Percentiles rank a stretch among this genome's conserved stretches.
phyloP scores from a whole-genome alignment of 2,797 vertebrate species.

The Craterocephalus amniculus region DNA sequence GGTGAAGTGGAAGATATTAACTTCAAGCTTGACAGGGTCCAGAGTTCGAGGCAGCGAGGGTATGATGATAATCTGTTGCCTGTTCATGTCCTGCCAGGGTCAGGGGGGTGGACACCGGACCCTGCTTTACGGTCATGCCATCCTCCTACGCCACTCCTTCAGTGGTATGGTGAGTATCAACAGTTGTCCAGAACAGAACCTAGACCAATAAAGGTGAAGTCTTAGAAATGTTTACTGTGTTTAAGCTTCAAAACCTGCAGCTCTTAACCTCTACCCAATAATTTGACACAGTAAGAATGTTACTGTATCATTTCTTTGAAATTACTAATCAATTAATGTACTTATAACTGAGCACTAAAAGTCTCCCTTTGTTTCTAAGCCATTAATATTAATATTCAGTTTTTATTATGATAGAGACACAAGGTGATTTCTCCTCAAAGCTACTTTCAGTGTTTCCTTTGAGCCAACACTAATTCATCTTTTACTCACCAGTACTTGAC shows the following conservation, averaged over 20 bases:
- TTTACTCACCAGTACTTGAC: constrained; percentile 89
- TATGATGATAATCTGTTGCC: constrained; percentile 16
- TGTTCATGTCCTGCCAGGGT: constrained; percentile 79
- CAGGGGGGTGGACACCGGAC: constrained; percentile 97
- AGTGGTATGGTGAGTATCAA: constrained; percentile 93
- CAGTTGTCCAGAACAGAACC: too few relatives aligned
- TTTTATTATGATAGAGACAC: neutral
- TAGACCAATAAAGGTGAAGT: neutral
- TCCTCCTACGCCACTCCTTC: constrained; percentile 96
- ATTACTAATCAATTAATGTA: constrained; percentile 21
- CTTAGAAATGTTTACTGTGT: neutral
- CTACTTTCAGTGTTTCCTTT: constrained; percentile 14
- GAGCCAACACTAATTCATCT: constrained; percentile 20
- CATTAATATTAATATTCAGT: neutral
- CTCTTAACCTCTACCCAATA: neutral
- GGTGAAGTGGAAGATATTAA: constrained; percentile 18
- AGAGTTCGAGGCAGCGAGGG: constrained; percentile 2
- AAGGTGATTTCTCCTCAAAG: constrained; percentile 4
- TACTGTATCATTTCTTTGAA: neutral
- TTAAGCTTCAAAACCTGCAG: neutral
- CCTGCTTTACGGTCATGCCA: constrained; percentile 96
- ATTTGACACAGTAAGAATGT: neutral
- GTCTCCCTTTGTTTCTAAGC: neutral
- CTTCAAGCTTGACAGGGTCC: constrained; percentile 9
- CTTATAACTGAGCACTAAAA: constrained; percentile 17